Base-by-base conservation (phyloP, 2,113 vertebrate species). In the Solea solea region DNA sequence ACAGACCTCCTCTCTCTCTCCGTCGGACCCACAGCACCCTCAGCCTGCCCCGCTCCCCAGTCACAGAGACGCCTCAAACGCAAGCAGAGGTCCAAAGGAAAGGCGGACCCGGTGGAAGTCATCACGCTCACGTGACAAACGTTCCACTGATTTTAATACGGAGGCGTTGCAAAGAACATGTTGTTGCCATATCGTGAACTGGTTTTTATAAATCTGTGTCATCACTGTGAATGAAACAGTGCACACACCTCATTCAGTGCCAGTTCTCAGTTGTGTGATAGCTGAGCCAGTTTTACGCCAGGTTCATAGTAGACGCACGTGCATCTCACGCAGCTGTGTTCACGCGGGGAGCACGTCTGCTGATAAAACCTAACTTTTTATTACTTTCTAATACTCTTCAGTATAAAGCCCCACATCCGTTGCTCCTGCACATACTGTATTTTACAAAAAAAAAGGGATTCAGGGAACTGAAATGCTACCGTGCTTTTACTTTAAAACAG, bases 221-320 rank as follows among this genome's bases (percentile, higher is more conserved):
- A 81, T 90, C 88, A 90, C 86, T 91, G 88, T 90, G 88, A 88
- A 90, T 83, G 86, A 84, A 83, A 87, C 85, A 86, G 76, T 75
- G 52, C 81, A 81, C 84, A 70, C 74, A 76, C 86, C 85, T 88
- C 87, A 84, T 81, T 79, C 87, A 83, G 85, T 88, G 90, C 86
- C 87, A 85, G 39, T 16, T 75, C 83, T 88, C 88, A 84, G 86
- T 67, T 57, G 46, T 64, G 65, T 87, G 70, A 84, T 60, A 69
- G 61, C 84, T 81, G 85, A 87, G 82, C 77, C 80, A 74, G 65
- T 85, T 82, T 70, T 80, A 78, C 3, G 34, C 34, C 34, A 34
- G 34, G 3, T 34, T 34, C 34, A 34, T 34, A 34, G 34, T 34
- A 34, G 34, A 34, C 5, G 34, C 34, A 34, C 5, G 34, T 34